Evolutionary conservation across 2,113 vertebrate species (phyloP).

Genomic region (Myanophis thanlyinensis): DNA sequence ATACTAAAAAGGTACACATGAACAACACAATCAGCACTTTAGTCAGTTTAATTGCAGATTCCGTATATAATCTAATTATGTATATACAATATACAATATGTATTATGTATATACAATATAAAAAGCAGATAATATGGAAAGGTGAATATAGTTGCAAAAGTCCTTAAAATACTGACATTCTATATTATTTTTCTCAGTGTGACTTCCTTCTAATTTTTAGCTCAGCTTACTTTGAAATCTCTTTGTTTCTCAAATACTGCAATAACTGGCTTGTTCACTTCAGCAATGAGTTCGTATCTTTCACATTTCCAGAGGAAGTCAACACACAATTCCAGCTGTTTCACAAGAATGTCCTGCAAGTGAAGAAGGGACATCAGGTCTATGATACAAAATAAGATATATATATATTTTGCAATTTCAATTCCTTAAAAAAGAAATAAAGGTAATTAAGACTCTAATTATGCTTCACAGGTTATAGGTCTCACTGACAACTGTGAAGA

Average conservation of each 20-base stretch:
- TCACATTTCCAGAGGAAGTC: conserved; percentile 98
- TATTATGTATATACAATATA: background rate
- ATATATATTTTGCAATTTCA: background rate
- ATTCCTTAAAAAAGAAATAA: background rate
- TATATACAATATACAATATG: background rate
- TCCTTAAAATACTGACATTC: background rate
- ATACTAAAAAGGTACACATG: background rate
- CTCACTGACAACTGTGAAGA: background rate
- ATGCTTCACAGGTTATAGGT: background rate
- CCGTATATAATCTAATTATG: no score
- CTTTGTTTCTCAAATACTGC: conserved; percentile 95
- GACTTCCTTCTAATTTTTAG: background rate
- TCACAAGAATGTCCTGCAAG: conserved; percentile 88
- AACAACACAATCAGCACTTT: background rate
- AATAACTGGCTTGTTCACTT: conserved; percentile 97
- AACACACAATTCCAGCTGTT: conserved; percentile 92
- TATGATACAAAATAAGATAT: conserved; percentile 12
- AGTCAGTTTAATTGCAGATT: background rate
- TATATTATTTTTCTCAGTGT: background rate
- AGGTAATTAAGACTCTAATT: background rate
- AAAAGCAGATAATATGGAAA: background rate
- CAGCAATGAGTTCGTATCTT: conserved; percentile 92
- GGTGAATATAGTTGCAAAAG: background rate
- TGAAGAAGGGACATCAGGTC: background rate
- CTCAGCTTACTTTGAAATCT: conserved; percentile 87